phyloP scores from a whole-genome alignment of 2,888 invertebrate genomes.

The Cryptophagus acutangulus region DNA sequence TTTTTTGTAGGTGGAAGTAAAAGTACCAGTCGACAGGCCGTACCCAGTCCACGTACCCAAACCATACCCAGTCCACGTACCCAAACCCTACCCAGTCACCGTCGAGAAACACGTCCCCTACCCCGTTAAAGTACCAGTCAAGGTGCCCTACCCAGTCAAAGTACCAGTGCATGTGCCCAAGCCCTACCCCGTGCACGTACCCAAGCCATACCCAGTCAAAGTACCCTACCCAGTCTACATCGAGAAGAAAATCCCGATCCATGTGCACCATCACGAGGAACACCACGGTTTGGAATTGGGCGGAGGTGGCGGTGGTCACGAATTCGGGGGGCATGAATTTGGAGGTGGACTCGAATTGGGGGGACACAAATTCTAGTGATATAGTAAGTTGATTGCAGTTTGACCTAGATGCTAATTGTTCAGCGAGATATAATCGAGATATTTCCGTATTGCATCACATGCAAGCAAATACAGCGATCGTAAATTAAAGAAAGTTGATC shows the following conservation, averaged over 20 bases:
- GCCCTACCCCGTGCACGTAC: constrained; percentile 54
- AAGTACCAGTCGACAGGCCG: constrained; percentile 48
- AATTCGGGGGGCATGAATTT: constrained; percentile 1
- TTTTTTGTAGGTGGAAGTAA: constrained; percentile 27
- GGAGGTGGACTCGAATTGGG: constrained; percentile 5
- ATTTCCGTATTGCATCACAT: constrained; percentile 1
- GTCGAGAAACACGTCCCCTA: constrained; percentile 48
- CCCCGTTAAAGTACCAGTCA: constrained; percentile 50
- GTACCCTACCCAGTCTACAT: constrained; percentile 56
- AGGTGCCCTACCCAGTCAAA: constrained; percentile 52
- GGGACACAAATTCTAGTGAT: constrained; percentile 3
- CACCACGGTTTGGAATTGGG: constrained; percentile 24
- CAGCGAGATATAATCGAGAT: constrained; percentile 3
- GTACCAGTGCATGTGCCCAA: constrained; percentile 39
- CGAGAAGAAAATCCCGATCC: constrained; percentile 51
- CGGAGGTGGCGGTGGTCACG: constrained; percentile 3
- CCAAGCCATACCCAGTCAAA: constrained; percentile 56
- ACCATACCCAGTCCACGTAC: constrained; percentile 39
- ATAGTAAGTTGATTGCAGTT: background rate
- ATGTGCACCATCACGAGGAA: constrained; percentile 33
- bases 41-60: constrained; percentile 48
- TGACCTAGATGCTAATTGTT: constrained; percentile 3
- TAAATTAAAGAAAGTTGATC: background rate
- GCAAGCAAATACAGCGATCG: no score
- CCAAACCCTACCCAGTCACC: constrained; percentile 46